These are phyloP conservation scores for Ochropleura plecta DNA, from an alignment of 2,888 invertebrate species.

Conservation along the genomic window DNA sequence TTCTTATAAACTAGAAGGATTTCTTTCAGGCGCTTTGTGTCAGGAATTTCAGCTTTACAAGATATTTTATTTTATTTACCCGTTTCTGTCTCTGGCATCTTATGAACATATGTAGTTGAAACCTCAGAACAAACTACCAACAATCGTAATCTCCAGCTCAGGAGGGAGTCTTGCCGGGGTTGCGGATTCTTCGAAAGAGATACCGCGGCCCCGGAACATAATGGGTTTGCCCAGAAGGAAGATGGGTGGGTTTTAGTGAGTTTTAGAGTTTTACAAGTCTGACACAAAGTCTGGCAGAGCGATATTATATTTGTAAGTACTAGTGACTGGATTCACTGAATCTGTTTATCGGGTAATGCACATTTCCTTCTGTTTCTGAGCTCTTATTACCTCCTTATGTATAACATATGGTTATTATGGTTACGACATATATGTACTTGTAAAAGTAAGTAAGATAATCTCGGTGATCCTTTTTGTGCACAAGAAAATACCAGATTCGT, in stretches of 20 bases:
- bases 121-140: not conserved
- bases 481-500: not conserved
- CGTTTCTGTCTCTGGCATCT: not conserved
- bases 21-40: slow-evolving; percentile 3
- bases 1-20: not conserved
- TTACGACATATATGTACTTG: not conserved
- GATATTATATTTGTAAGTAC: not conserved
- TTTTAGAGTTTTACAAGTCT: too few species aligned
- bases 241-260: too few species aligned
- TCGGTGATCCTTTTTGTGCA: slow-evolving; percentile 12
- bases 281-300: not conserved
- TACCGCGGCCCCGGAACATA: too few species aligned
- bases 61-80: not conserved
- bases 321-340: not conserved
- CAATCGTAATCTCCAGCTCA: not conserved
- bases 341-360: not conserved
- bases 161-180: too few species aligned
- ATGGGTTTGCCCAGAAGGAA: too few species aligned
- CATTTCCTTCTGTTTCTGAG: not conserved
- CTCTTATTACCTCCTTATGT: not conserved
- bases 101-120: not conserved
- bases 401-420: not conserved
- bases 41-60: not conserved
- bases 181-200: too few species aligned
- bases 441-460: slow-evolving; percentile 13